A percentile compares a stretch with the other conserved stretches of the same genome.
These are phyloP conservation scores for Vanessa tameamea DNA, from an alignment of 1,140 invertebrate genomes.

Conservation along the genomic window DNA sequence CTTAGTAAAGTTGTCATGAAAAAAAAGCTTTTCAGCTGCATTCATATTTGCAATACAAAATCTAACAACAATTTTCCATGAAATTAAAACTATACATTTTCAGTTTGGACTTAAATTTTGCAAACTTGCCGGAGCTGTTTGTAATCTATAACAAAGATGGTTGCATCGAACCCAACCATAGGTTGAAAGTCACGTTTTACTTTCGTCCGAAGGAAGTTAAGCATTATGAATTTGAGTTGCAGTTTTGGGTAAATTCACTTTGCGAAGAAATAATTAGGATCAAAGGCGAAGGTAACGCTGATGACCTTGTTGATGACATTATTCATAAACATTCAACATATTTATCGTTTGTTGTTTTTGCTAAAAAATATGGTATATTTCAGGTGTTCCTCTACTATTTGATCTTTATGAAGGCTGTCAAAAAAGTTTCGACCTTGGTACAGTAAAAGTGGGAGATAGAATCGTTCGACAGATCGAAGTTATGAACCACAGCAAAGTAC, in stretches of 20 bases:
- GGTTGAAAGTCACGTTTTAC: conserved; percentile 62
- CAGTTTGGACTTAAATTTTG: conserved; percentile 64
- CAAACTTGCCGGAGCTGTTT: conserved; percentile 62
- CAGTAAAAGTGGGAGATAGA: conserved; percentile 70
- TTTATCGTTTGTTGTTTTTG: no score
- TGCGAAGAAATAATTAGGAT: conserved; percentile 70
- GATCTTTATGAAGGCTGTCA: conserved; percentile 75
- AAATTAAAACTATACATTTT: background rate
- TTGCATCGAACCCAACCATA: conserved; percentile 45
- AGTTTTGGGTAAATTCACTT: conserved; percentile 73
- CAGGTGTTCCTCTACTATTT: conserved; percentile 67
- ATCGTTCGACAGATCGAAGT: conserved; percentile 69
- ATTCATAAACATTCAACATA: background rate
- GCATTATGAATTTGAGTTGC: conserved; percentile 66
- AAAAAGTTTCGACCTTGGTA: conserved; percentile 70
- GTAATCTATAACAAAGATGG: conserved; percentile 50
- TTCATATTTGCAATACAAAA: no score
- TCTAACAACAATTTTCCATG: background rate
- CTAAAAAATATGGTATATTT: background rate
- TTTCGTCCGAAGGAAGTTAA: conserved; percentile 69
- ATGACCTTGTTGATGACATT: background rate
- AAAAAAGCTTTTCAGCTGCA: no score
- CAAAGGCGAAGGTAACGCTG: conserved; percentile 65
- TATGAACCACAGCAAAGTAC: conserved; percentile 74
- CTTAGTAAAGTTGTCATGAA: no score